Evolutionary conservation across 2,888 invertebrate species (phyloP), one percentile per base, ranked within the genome.

Genomic region (Anaspis maculata): DNA sequence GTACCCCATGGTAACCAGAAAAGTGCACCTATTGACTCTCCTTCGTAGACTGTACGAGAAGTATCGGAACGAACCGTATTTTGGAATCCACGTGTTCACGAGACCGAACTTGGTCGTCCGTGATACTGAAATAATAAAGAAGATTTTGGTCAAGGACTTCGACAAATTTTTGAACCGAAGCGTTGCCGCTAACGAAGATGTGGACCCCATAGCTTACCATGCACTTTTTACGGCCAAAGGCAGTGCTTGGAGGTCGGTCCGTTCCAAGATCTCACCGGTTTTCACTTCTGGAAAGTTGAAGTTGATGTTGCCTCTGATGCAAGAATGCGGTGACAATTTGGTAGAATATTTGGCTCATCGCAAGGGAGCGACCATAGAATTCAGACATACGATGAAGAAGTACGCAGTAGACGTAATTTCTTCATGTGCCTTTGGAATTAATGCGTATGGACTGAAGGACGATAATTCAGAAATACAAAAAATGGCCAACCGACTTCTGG

Each of bases 251-350:
- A 70, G 67, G 45, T 59, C 59, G 27, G 48, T 73, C 10, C 59
- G 75, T 12, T 48, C 62, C 1, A 71, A 71, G 39, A 53, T 74
- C 13, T 66, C 70, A 0, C 73, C 73, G 0, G 67, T 69, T 1
- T 67, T 74, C 45, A 69, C 72, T 1, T 64, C 68, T 1, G 71
- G 70, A 10, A 74, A 73, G 49, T 57, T 75, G 39, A 71, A 67
- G 45, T 56, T 56, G 30, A 71, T 73, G 71, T 59, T 68, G 11
- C 62, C 62, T 0, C 53, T 70, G 13, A 66, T 72, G 52, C 45
- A 59, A 22, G 62, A 66, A 25, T 66, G 62, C 15, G 59, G 61
- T 1, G 39, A 51, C 21, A 48, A 57, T 28, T 46, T 64, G 10
- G 39, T 45, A 3, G 34, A 38, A 3, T 51, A 54, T 30, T 27